Base-by-base conservation (phyloP, 2,888 invertebrate genomes). In the Theodoxus fluviatilis region DNA sequence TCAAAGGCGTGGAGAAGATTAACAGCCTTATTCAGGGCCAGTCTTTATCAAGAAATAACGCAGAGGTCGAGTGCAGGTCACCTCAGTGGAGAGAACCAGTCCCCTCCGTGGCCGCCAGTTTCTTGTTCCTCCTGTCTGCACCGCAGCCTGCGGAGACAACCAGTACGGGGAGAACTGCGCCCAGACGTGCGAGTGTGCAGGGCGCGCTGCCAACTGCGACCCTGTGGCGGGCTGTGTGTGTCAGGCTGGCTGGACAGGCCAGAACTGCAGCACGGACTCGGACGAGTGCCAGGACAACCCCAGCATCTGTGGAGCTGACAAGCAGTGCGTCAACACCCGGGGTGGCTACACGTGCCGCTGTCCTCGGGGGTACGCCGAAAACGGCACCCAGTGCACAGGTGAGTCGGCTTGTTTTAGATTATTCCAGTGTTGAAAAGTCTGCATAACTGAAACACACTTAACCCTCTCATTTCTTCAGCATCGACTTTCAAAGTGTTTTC, bases 261-360 rank as follows among this genome's bases (percentile, higher is more conserved):
- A 12, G 9, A 33, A 31, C 18, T 71, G 67, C 37, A 43, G 15
- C 12, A 43, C 52, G 12, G 65, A 71, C 43, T 33, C 68, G 7
- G 43, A 71, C 22, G 71, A 71, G 28, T 71, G 71, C 52, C 2
- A 2, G 22, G 38, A n/a, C 1, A 37, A 35, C 9, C 68, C 67
- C 6, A 40, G 15, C 43, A 63, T 63, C 35, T 70, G 70, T 18
- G 43, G 61, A 2, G 38, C 18, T 3, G 35, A 25, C 9, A 28
- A 43, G 12, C 33, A 22, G 1, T 74, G 74, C n/a, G 49, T 33
- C 7, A 69, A 72, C 59, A 65, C 33, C 12, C 33, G 61, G 3
- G 72, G 72, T 12, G 35, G 47, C 25, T 68, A 71, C 52, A 37
- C 40, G 47, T 71, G 71, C 33, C 25, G 35, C 9, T 71, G 71